Evolutionary conservation across 2,888 invertebrate species (phyloP).

Genomic region (Luperina nickerlii): DNA sequence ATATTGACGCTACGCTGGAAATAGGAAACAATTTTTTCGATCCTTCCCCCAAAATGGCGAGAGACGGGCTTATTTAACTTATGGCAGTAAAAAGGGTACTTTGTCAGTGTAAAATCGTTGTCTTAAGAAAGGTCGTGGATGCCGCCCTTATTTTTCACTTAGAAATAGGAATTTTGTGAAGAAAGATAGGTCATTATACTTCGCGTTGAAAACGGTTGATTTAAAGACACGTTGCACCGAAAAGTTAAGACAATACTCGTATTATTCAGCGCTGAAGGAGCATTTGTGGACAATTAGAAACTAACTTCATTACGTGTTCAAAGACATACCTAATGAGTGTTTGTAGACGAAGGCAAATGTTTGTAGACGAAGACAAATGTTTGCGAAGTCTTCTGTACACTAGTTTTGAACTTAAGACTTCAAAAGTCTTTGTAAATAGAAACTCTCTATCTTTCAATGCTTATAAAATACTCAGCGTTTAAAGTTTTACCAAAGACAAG

Average conservation of each 20-base stretch:
- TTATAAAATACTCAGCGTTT: constrained; percentile 2
- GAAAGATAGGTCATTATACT: constrained; percentile 34
- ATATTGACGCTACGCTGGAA: constrained; percentile 56
- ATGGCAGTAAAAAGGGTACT: constrained; percentile 44
- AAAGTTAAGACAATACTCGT: constrained; percentile 41
- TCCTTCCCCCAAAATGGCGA: constrained; percentile 33
- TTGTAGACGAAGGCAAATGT: constrained; percentile 39
- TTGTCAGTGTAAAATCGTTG: constrained; percentile 55
- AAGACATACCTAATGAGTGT: constrained; percentile 45
- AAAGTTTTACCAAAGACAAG: constrained; percentile 18
- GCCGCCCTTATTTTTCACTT: constrained; percentile 54
- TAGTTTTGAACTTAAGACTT: constrained; percentile 14
- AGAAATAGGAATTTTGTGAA: constrained; percentile 22
- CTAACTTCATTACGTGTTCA: constrained; percentile 45
- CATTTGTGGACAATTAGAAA: constrained; percentile 29
- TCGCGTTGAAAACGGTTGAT: constrained; percentile 26
- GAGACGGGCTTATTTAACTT: constrained; percentile 51
- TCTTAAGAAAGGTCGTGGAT: constrained; percentile 38
- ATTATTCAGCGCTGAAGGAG: constrained; percentile 13
- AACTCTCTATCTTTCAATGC: neutral
- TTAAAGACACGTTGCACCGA: constrained; percentile 7
- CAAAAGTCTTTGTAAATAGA: constrained; percentile 4
- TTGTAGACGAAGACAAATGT: constrained; percentile 39
- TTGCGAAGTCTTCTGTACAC: constrained; percentile 23
- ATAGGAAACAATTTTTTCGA: constrained; percentile 50